These are phyloP conservation scores for Lampris megalopsis DNA, from an alignment of 2,113 vertebrate genomes.

Conservation along the genomic window DNA sequence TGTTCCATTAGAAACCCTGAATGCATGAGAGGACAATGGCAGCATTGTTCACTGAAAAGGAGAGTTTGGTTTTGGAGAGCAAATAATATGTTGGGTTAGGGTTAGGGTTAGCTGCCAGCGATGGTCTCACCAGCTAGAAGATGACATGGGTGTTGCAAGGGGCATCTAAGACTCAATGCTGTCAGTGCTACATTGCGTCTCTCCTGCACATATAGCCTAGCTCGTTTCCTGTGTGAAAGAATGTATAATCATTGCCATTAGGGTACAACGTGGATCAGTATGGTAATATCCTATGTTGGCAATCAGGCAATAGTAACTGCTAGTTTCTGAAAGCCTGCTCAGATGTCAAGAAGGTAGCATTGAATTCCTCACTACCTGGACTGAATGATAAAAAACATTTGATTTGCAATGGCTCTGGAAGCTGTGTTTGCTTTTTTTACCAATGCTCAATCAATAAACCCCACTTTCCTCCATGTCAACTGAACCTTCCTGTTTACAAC, in stretches of 20 bases:
- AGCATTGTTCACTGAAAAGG: conserved; percentile 7
- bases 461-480: conserved; percentile 35
- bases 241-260: not conserved
- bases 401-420: not conserved
- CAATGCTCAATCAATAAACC: not conserved
- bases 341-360: not conserved
- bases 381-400: not conserved
- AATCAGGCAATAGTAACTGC: not conserved
- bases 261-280: not conserved
- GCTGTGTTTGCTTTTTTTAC: conserved; percentile 10
- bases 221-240: not conserved
- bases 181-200: not conserved
- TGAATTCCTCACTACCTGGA: not conserved
- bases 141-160: conserved; percentile 1
- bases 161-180: conserved; percentile 8
- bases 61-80: conserved; percentile 16
- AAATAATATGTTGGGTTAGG: conserved; percentile 36
- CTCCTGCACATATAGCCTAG: not conserved
- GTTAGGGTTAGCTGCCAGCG: conserved; percentile 25
- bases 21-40: conserved; percentile 26
- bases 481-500: conserved; percentile 79
- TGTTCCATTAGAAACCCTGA: conserved; percentile 14
- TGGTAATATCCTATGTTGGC: not conserved
- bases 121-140: conserved; percentile 17
- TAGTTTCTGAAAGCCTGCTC: not conserved